Conservation (phyloP, 2,113 vertebrate genomes). For the human (Homo sapiens) region DNA sequence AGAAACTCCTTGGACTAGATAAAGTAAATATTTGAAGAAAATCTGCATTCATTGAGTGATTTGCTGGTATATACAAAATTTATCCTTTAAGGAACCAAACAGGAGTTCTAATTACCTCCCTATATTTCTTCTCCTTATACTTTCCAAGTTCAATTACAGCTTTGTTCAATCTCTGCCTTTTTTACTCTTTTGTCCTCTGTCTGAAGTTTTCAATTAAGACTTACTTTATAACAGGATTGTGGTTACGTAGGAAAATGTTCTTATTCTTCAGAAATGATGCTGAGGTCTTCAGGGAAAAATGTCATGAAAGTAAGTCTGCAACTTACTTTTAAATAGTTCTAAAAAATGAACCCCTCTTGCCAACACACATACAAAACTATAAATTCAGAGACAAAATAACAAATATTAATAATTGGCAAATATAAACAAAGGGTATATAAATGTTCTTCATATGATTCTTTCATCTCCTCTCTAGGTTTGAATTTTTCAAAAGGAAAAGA, state of each 20-base stretch:
- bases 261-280: conserved; percentile 23
- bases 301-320: not conserved
- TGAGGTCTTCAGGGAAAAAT: conserved; percentile 13
- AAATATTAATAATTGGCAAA: not conserved
- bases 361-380: not conserved
- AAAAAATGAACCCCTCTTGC: not conserved
- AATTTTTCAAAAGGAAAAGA: conserved; percentile 26
- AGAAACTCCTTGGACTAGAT: conserved; percentile 29
- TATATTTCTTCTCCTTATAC: not conserved
- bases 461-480: not conserved
- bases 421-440: not conserved
- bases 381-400: not conserved
- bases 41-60: not conserved
- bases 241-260: not conserved
- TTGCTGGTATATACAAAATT: not conserved
- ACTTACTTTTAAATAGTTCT: conserved; percentile 4
- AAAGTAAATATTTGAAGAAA: conserved; percentile 7
- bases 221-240: not conserved
- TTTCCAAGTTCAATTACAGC: not conserved
- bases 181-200: not conserved
- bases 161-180: not conserved
- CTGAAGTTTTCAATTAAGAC: conserved; percentile 19
- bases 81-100: not conserved
- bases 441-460: not conserved
- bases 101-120: not conserved